Conservation (phyloP, 2,797 vertebrate species). For the Hylomyscus alleni region DNA sequence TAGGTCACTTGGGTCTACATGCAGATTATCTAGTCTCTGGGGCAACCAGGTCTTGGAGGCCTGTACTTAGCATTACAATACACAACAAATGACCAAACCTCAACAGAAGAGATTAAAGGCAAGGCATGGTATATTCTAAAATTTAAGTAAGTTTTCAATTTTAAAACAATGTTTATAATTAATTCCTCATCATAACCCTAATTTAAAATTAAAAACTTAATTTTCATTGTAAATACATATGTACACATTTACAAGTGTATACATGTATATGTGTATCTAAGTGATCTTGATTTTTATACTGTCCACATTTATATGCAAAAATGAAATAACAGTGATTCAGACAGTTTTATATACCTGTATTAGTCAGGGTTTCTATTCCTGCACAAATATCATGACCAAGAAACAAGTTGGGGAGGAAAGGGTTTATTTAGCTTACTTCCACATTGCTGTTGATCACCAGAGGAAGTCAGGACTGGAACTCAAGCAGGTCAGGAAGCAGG, state of each 20-base stretch:
- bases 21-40: no score
- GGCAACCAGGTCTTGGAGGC: no score
- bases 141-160: conserved; percentile 1
- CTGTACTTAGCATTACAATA: no score
- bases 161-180: background rate
- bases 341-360: background rate
- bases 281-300: background rate
- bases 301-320: background rate
- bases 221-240: background rate
- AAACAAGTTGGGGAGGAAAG: no score
- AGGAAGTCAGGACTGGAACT: no score
- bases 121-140: background rate
- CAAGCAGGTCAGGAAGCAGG: no score
- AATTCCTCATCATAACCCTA: background rate
- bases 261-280: background rate
- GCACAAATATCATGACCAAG: no score
- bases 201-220: background rate
- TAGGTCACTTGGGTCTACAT: no score
- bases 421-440: no score
- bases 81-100: no score
- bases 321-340: background rate
- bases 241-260: background rate
- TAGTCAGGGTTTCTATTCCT: no score
- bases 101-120: background rate
- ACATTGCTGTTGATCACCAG: no score